Base-by-base conservation (phyloP, 2,888 invertebrate genomes). In the Antheraea assamensis region DNA sequence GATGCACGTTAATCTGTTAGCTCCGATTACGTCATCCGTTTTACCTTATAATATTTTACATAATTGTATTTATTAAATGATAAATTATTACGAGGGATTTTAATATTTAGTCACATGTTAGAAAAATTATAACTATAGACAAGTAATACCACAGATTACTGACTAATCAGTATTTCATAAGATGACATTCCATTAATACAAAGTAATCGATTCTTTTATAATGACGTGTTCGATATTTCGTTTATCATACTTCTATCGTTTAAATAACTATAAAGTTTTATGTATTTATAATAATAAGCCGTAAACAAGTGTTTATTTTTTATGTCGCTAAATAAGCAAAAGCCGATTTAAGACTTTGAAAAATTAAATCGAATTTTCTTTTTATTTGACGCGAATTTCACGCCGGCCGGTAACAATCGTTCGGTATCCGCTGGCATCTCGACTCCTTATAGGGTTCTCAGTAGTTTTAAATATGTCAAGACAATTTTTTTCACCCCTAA, bases 381-480 rank as follows among this genome's bases (percentile, higher is more conserved):
- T 86, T 83, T 84, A 85, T 84, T 81, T 80, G 82, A 78, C 82
- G 84, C 80, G 83, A 84, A 88, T 89, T 90, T 92, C 89, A 89
- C 91, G 89, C 91, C 75, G 78, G 77, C 77, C 87, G 81, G 84
- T 81, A 88, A 91, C 92, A 91, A 90, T 90, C 90, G 90, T 85
- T 82, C 82, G 88, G 87, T 92, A 90, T 90, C 86, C 83, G 83
- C 80, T 85, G 85, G 89, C 89, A 91, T 92, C 92, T 90, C 83
- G 78, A 24, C n/a, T 66, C 35, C 35, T 21, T 55, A 66, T 55
- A 74, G 74, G 71, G 74, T 71, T 74, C 42, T 66, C 68, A 68
- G 27, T 10, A 27, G 3, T 61, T 15, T 27, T 13, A 24, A 27
- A 61, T 27, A 13, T 10, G 2, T 0, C 13, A 49, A 0, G 17